A percentile compares a stretch with the other conserved stretches of the same genome.
Evolutionary conservation across 2,888 invertebrate genomes (phyloP).

Genomic region (Yponomeuta cagnagella): DNA sequence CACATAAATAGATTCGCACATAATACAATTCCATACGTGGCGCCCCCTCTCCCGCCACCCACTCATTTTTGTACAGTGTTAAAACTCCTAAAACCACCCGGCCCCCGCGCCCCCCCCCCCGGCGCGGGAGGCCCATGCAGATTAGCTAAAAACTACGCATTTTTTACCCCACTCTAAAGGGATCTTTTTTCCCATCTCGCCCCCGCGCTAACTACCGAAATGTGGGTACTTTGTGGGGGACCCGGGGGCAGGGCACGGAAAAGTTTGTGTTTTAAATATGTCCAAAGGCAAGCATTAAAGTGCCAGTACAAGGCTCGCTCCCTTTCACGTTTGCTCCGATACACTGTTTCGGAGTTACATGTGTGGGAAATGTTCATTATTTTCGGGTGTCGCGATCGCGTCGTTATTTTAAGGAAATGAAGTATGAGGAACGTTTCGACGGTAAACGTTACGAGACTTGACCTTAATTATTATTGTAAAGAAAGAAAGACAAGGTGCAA

Average conservation of each 20-base stretch:
- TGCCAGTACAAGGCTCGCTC: conserved; percentile 36
- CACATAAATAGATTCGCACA: conserved; percentile 74
- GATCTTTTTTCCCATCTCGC: conserved; percentile 52
- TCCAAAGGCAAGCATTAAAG: conserved; percentile 71
- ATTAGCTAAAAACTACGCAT: conserved; percentile 81
- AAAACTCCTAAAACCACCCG: conserved; percentile 70
- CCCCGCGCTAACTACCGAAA: conserved; percentile 68
- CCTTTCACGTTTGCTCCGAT: conserved; percentile 31
- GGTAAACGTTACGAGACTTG: no score
- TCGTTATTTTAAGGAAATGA: neutral
- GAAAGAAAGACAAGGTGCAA: no score
- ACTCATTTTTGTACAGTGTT: conserved; percentile 71
- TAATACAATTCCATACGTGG: conserved; percentile 68
- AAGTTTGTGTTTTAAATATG: conserved; percentile 75
- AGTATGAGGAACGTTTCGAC: neutral
- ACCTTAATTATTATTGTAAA: no score
- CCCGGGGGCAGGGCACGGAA: conserved; percentile 42
- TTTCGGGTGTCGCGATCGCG: neutral
- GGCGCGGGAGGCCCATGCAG: conserved; percentile 58
- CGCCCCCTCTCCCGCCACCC: conserved; percentile 32
- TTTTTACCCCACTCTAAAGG: conserved; percentile 73
- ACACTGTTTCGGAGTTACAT: neutral
- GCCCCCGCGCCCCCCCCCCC: conserved; percentile 25
- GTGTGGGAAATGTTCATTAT: neutral
- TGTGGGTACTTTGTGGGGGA: conserved; percentile 44